phyloP scores from a whole-genome alignment of 1,140 invertebrate species.

The Pollicipes pollicipes region DNA sequence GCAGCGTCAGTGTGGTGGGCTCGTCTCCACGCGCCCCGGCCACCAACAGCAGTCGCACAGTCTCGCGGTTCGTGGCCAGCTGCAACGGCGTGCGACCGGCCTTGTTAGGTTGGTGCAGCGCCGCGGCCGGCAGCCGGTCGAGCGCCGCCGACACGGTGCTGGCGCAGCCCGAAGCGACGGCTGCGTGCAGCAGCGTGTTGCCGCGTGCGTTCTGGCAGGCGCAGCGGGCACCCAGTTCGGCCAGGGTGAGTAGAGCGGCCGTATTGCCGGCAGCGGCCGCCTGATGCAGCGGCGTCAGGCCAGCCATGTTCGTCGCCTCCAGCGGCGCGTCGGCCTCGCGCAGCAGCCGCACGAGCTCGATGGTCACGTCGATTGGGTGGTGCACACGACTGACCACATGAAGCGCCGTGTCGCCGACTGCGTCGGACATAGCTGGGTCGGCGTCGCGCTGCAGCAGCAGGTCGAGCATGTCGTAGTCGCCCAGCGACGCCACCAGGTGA shows the following conservation, averaged over 20 bases:
- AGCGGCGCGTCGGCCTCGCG: background rate
- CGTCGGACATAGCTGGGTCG: background rate
- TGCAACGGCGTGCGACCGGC: background rate
- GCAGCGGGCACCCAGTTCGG: background rate
- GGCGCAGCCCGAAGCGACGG: background rate
- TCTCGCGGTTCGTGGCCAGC: background rate
- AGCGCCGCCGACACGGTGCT: background rate
- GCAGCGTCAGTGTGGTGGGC: background rate
- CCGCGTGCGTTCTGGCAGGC: background rate
- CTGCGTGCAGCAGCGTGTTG: background rate
- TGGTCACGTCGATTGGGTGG: background rate
- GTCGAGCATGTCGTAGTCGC: background rate
- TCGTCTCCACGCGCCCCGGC: background rate
- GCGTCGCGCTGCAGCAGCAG: background rate
- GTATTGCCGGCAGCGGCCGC: background rate
- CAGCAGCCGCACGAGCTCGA: background rate
- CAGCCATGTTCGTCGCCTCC: background rate
- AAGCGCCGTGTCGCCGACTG: background rate
- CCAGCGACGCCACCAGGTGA: background rate
- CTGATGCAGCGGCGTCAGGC: background rate
- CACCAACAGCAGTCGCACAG: background rate
- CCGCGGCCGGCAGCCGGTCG: background rate
- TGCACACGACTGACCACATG: background rate
- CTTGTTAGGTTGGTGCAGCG: background rate
- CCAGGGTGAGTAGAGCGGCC: background rate